Base-by-base conservation (phyloP, 2,113 vertebrate species). In the Bambusicola thoracicus region DNA sequence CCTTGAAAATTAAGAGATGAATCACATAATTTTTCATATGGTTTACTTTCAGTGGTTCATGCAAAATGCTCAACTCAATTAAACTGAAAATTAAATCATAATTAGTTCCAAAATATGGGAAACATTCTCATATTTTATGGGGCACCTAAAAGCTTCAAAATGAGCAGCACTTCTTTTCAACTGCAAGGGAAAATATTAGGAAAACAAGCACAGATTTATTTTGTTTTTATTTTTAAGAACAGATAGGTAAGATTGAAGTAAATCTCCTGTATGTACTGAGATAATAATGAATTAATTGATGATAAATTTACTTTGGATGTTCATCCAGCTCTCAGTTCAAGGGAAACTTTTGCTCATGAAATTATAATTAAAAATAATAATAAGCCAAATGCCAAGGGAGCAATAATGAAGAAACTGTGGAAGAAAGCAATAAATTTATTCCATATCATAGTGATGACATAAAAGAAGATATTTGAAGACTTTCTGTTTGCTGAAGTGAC, bases 21-120 rank as follows among this genome's bases (percentile, higher is more conserved):
- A 59, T 90, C 9, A 10, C 25, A 38, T 68, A 29, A 53, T 86
- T 94, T 81, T 81, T 89, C 55, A 34, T 84, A 40, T 30, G n/a
- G 36, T 87, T 92, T 61, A 6, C 10, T 89, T 87, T 95, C 94
- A 94, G 44, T 46, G 38, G 34, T 62, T 97, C 77, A 51, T 84
- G 51, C 75, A 95, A 94, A 49, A 93, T 83, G 11, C 66, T 96
- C 89, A 34, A 81, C 68, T 95, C 94, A 97, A 92, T 97, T 97
- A 96, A 96, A 79, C 56, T 92, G 83, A 69, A 77, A 96, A 95
- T 96, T 95, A 96, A 84, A 90, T 94, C 93, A 90, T 96, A 96
- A 96, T 97, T 95, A 95, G 76, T 76, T 96, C 11, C 4, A 82
- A 92, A 76, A 79, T 56, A 92, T 81, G 53, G 77, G 69, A 95